Conservation (phyloP, 2,797 vertebrate species). For the Aeoliscus strigatus region DNA sequence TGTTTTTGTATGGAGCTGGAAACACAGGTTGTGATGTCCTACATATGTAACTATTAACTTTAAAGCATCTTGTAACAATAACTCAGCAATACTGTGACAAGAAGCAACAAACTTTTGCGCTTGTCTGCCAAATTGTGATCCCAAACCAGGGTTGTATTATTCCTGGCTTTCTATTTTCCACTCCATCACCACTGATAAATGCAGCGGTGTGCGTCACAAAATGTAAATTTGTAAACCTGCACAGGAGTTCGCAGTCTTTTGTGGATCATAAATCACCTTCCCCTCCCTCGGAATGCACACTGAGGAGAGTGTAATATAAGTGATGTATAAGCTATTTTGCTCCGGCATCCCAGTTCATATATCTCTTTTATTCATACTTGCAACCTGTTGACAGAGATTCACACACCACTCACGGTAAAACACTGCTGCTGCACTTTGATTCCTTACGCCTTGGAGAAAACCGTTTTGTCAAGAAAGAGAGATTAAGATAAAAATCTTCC, state of each 20-base stretch:
- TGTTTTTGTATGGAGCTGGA: too few species aligned
- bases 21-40: too few species aligned
- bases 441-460: slow-evolving; percentile 26
- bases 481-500: slow-evolving; percentile 33
- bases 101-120: slow-evolving; percentile 5
- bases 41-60: too few species aligned
- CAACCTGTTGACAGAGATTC: slow-evolving; percentile 50
- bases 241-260: slow-evolving; percentile 20
- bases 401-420: slow-evolving; percentile 29
- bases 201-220: slow-evolving; percentile 9
- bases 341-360: slow-evolving; percentile 38
- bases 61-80: background rate
- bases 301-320: slow-evolving; percentile 36
- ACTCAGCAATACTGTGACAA: slow-evolving; percentile 2
- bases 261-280: slow-evolving; percentile 43
- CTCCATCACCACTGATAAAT: slow-evolving; percentile 6
- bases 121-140: slow-evolving; percentile 12
- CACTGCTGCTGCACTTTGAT: slow-evolving; percentile 23
- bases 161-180: slow-evolving; percentile 2
- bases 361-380: slow-evolving; percentile 37
- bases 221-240: slow-evolving; percentile 31
- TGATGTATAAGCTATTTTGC: slow-evolving; percentile 40
- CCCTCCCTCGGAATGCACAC: slow-evolving; percentile 29
- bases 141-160: slow-evolving; percentile 9
- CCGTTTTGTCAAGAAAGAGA: slow-evolving; percentile 37